Percentiles rank a stretch among this genome's conserved stretches.
Conservation (phyloP, 2,888 invertebrate species). For the Catocala nupta region DNA sequence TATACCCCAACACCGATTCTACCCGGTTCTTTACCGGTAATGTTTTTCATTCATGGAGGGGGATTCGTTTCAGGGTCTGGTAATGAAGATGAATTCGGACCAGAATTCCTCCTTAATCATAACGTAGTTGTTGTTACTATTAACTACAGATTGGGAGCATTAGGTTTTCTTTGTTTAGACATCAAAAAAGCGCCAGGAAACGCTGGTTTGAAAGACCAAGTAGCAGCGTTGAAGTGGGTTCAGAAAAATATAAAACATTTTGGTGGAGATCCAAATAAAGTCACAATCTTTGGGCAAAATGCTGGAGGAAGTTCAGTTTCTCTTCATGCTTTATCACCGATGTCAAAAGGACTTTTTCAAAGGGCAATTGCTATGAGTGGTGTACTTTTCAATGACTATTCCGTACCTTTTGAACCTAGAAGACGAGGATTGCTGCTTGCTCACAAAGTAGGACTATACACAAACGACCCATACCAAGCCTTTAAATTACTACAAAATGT, state of each 20-base stretch:
- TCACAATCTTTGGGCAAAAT: constrained; percentile 67
- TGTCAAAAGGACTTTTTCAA: constrained; percentile 67
- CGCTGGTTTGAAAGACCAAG: constrained; percentile 82
- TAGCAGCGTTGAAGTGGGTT: constrained; percentile 63
- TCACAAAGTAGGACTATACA: constrained; percentile 52
- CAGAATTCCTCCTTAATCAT: constrained; percentile 84
- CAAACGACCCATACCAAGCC: constrained; percentile 49
- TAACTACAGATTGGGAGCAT: constrained; percentile 84
- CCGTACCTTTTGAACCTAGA: constrained; percentile 40
- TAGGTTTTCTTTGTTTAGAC: constrained; percentile 86
- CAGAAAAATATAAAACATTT: constrained; percentile 60
- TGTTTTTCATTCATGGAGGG: constrained; percentile 72
- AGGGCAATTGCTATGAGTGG: constrained; percentile 56
- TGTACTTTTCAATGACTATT: background rate
- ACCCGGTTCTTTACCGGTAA: constrained; percentile 56
- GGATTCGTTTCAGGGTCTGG: constrained; percentile 65
- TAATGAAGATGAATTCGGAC: constrained; percentile 81
- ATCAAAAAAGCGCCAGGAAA: constrained; percentile 87
- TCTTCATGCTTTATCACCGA: constrained; percentile 63
- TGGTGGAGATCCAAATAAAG: constrained; percentile 61
- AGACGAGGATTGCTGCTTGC: constrained; percentile 53
- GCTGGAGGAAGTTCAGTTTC: constrained; percentile 60
- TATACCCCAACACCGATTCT: constrained; percentile 54
- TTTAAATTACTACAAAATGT: constrained; percentile 55
- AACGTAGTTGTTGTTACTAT: constrained; percentile 85